These are phyloP conservation scores for Chrysaora quinquecirrha DNA, from an alignment of 30 jellyfish, hydroid and myxozoan genomes.

Conservation along the genomic window DNA sequence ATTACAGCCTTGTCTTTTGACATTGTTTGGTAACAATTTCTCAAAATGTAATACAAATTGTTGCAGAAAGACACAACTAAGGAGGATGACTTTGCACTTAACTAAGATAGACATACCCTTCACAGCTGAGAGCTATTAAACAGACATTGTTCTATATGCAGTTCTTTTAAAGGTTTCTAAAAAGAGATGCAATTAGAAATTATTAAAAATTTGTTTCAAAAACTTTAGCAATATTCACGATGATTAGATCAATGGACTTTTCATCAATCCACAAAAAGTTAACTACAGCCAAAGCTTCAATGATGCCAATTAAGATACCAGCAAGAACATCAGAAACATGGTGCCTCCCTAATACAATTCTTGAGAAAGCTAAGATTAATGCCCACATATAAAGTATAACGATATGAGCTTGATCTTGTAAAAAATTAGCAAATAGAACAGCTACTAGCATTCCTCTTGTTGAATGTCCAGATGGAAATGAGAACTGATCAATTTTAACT, in stretches of 20 bases:
- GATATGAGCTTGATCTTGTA: background rate
- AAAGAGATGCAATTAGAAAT: too few relatives aligned
- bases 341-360: constrained; percentile 92
- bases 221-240: too few relatives aligned
- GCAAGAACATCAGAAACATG: constrained; percentile 84
- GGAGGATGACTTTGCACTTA: too few relatives aligned
- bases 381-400: constrained; percentile 67
- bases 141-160: too few relatives aligned
- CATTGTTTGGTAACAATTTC: too few relatives aligned
- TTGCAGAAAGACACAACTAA: too few relatives aligned
- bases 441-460: constrained; percentile 85
- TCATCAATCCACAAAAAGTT: constrained; percentile 31
- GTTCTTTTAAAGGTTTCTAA: too few relatives aligned
- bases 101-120: too few relatives aligned
- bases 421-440: constrained; percentile 9
- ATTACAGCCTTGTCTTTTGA: too few relatives aligned
- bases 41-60: too few relatives aligned
- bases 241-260: background rate
- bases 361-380: constrained; percentile 56
- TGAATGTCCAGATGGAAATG: constrained; percentile 98
- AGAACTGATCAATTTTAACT: constrained; percentile 72
- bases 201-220: too few relatives aligned
- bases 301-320: constrained; percentile 73
- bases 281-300: constrained; percentile 53
- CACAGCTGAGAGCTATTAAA: too few relatives aligned